Evolutionary conservation across 1,140 invertebrate genomes (phyloP), one percentile per base, ranked within the genome.

Genomic region (Chironomus tepperi): DNA sequence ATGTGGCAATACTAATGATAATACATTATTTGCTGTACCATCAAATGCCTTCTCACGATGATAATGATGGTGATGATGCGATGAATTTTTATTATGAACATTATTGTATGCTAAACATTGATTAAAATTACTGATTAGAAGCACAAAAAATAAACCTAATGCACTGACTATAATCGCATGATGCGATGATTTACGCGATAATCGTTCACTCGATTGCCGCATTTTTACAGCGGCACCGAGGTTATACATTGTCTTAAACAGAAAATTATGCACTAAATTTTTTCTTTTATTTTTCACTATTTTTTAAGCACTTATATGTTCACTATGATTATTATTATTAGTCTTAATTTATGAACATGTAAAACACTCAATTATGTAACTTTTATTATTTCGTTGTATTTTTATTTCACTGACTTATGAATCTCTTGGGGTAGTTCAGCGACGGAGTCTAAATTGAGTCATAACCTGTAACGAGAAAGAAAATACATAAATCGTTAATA

Each of bases 1-100:
- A 83, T 94, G 91, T 12, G 90, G 91, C 78, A 92, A 83, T 72
- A 92, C 87, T 74, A 88, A 74, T 15, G 81, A 82, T 78, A 82
- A 78, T 57, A 80, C 79, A 70, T 79, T 81, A 74, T 80, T 75
- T 19, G 74, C 70, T 73, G 74, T 16, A 57, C 70, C 74, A 75
- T 43, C 73, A 21, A 43, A 73, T 16, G 43, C 73, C 42, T 43
- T 42, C 24, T 43, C 24, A 73, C 73, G 73, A 42, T 43, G 73
- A 73, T 73, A 43, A 12, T 73, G 34, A 47, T 73, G 73, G 42
- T 43, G 73, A 43, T 73, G 73, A 73, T 73, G 42, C 7, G 18
- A 43, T 19, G 43, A 73, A 42, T 73, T 73, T 43, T 47, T 42
- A 73, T 15, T 42, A 73, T 43, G 43, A 21, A 73, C 43, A 73